A percentile compares a stretch with the other conserved stretches of the same genome.
These are phyloP conservation scores for Dipodomys stephensi DNA, from an alignment of 2,113 vertebrate genomes.

Conservation along the genomic window DNA sequence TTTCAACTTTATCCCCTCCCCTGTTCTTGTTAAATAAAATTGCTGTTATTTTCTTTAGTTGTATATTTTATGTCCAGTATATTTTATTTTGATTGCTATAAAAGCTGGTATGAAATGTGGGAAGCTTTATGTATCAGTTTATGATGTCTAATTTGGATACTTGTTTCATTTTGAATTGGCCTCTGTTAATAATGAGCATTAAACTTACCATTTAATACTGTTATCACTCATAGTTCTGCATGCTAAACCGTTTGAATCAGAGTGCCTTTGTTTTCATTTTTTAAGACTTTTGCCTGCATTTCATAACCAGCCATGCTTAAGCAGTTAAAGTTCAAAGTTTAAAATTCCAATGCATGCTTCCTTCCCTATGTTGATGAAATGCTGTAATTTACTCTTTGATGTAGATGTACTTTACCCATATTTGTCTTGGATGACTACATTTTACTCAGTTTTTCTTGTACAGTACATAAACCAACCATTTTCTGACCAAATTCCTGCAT, in stretches of 20 bases:
- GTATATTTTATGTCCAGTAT: conserved; percentile 87
- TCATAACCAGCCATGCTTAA: conserved; percentile 90
- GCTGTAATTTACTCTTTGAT: conserved; percentile 92
- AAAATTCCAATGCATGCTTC: conserved; percentile 92
- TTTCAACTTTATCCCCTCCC: conserved; percentile 85
- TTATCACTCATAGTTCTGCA: conserved; percentile 90
- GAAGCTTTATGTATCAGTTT: conserved; percentile 83
- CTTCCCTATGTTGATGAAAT: conserved; percentile 89
- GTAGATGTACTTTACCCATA: conserved; percentile 95
- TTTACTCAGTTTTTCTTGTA: conserved; percentile 96
- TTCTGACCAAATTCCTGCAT: conserved; percentile 99
- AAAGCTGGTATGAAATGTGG: conserved; percentile 93
- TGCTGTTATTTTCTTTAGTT: conserved; percentile 87
- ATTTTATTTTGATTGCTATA: conserved; percentile 91
- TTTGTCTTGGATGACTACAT: conserved; percentile 96
- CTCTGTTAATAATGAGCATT: conserved; percentile 86
- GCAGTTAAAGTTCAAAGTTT: conserved; percentile 88
- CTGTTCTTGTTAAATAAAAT: conserved; percentile 87
- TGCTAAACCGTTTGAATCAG: conserved; percentile 85
- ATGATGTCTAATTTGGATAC: conserved; percentile 78
- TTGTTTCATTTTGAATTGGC: conserved; percentile 88
- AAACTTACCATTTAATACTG: conserved; percentile 84
- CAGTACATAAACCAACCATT: conserved; percentile 99
- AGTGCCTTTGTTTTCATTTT: conserved; percentile 87
- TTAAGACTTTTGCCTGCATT: conserved; percentile 89